phyloP scores from a whole-genome alignment of 64 coral and sea anemone species.

The Dendrophyllia cribrosa region DNA sequence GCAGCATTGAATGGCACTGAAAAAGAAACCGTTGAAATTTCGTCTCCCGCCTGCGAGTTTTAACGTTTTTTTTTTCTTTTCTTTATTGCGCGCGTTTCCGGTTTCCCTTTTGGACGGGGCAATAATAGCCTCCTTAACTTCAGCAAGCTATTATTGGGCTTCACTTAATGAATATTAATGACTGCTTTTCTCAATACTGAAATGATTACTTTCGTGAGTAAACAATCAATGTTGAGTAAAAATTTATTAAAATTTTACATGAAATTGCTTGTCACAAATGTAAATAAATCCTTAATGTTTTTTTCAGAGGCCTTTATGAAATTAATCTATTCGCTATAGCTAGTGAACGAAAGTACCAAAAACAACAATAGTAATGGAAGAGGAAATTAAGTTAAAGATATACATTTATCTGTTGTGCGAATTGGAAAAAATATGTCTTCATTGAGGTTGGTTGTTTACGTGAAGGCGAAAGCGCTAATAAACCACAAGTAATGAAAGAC shows the following conservation, averaged over 20 bases:
- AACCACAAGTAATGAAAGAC: background rate
- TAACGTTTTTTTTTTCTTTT: background rate
- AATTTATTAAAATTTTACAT: conserved; percentile 9
- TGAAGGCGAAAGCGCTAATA: background rate
- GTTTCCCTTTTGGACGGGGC: background rate
- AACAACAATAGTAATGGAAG: background rate
- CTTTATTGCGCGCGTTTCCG: background rate
- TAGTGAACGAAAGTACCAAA: background rate
- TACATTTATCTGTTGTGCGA: too few relatives aligned
- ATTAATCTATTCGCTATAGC: too few relatives aligned
- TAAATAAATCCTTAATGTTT: background rate
- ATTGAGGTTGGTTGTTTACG: background rate
- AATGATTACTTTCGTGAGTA: conserved; percentile 22
- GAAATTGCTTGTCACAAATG: background rate
- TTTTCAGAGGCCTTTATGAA: too few relatives aligned
- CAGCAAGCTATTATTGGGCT: background rate
- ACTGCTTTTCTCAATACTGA: background rate
- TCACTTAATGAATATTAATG: conserved; percentile 3
- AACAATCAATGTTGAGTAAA: conserved; percentile 2
- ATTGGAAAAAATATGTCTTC: background rate
- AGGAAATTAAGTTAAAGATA: too few relatives aligned
- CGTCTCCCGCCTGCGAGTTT: background rate
- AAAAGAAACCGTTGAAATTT: background rate
- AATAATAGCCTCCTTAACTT: background rate
- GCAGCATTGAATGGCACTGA: background rate